phyloP scores from a whole-genome alignment of 2,113 vertebrate genomes.

The Porphyrio hochstetteri region DNA sequence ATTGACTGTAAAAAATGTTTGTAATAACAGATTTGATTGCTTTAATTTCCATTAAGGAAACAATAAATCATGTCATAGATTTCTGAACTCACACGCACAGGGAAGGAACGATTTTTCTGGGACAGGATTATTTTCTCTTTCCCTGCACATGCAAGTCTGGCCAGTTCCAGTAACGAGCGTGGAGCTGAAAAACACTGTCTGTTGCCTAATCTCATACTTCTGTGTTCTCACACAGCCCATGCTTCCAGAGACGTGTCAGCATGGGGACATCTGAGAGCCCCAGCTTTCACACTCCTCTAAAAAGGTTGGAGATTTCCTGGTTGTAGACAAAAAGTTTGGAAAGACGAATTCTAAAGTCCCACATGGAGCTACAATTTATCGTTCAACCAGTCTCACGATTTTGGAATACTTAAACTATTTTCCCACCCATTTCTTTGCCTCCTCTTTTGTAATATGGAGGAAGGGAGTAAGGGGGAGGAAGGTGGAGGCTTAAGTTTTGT shows the following conservation, averaged over 20 bases:
- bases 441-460: not conserved
- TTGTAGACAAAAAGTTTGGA: not conserved
- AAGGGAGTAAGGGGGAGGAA: not conserved
- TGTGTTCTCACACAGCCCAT: not conserved
- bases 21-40: not conserved
- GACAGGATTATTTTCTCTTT: not conserved
- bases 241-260: not conserved
- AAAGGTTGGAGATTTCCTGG: not conserved
- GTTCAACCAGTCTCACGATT: not conserved
- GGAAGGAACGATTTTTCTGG: not conserved
- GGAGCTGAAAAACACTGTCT: not conserved
- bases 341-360: not conserved
- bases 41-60: not conserved
- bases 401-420: not conserved
- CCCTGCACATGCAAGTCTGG: not conserved
- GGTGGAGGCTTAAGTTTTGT: not conserved
- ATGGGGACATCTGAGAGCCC: not conserved
- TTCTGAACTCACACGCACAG: not conserved
- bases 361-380: not conserved
- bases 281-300: not conserved
- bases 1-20: not conserved
- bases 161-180: not conserved
- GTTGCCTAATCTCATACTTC: not conserved
- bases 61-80: not conserved
- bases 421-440: not conserved